These are phyloP conservation scores for Ageneiosus marmoratus DNA, from an alignment of 2,113 vertebrate species.

Conservation along the genomic window DNA sequence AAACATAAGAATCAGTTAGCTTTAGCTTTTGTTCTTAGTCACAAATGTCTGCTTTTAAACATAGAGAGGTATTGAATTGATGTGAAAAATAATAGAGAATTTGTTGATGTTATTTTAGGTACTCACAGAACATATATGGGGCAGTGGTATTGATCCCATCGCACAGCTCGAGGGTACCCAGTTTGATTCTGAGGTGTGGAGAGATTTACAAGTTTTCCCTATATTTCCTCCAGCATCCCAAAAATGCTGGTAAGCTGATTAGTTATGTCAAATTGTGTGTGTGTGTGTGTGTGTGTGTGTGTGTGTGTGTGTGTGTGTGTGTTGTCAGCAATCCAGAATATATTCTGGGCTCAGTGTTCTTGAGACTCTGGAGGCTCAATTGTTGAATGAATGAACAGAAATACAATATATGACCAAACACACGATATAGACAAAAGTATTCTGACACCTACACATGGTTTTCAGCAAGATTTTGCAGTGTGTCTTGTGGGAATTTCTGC, in stretches of 20 bases:
- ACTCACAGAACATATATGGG: not conserved
- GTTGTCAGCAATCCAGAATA: not conserved
- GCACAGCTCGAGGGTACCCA: not conserved
- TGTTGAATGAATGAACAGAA: not conserved
- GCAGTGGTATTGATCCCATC: not conserved
- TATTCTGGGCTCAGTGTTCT: not conserved
- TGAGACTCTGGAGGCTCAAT: no score
- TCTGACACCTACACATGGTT: no score
- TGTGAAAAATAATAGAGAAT: not conserved
- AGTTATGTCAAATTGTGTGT: not conserved
- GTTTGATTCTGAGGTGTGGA: not conserved
- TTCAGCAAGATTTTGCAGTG: no score
- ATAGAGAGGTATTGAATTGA: not conserved
- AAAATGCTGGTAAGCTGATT: not conserved
- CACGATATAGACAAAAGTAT: not conserved
- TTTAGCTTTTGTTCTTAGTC: constrained; percentile 19
- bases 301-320: no score
- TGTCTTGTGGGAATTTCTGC: no score
- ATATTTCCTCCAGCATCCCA: not conserved
- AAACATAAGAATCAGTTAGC: constrained; percentile 8
- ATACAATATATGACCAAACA: not conserved
- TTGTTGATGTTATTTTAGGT: not conserved
- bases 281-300: not conserved
- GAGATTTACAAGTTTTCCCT: not conserved
- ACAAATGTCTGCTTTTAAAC: constrained; percentile 13